Conservation (phyloP, 1,140 invertebrate species). For the Saxidomus purpurata region DNA sequence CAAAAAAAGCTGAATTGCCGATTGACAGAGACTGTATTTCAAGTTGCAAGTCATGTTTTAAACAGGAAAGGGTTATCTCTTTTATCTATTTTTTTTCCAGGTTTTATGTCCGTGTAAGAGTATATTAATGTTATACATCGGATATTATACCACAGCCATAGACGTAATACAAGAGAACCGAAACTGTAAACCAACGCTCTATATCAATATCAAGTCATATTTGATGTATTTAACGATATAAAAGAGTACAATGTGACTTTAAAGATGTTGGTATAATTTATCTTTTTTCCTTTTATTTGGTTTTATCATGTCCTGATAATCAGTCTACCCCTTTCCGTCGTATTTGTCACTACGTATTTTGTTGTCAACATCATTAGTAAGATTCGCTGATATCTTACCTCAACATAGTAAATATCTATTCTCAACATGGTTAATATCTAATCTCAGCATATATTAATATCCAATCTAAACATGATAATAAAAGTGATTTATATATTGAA, state of each 20-base stretch:
- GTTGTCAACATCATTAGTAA: too few relatives aligned
- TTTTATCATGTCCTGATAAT: too few relatives aligned
- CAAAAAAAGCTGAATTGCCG: too few relatives aligned
- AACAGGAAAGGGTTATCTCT: conserved; percentile 16
- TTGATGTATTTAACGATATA: not conserved
- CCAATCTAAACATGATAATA: too few relatives aligned
- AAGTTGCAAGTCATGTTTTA: conserved; percentile 28
- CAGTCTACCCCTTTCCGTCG: too few relatives aligned
- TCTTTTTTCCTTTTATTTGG: too few relatives aligned
- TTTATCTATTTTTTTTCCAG: not conserved
- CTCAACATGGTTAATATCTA: too few relatives aligned
- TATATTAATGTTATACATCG: not conserved
- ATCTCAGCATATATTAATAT: too few relatives aligned
- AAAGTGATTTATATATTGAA: too few relatives aligned
- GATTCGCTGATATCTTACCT: too few relatives aligned
- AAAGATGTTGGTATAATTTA: not conserved
- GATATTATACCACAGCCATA: not conserved
- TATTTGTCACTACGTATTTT: too few relatives aligned
- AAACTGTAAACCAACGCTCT: not conserved
- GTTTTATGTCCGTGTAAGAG: conserved; percentile 20
- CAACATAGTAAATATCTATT: too few relatives aligned
- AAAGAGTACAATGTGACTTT: not conserved
- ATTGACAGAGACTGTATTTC: not conserved
- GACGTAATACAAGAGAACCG: not conserved
- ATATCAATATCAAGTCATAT: not conserved